Evolutionary conservation across 1,140 invertebrate species (phyloP).

Genomic region (Zophobas morio): DNA sequence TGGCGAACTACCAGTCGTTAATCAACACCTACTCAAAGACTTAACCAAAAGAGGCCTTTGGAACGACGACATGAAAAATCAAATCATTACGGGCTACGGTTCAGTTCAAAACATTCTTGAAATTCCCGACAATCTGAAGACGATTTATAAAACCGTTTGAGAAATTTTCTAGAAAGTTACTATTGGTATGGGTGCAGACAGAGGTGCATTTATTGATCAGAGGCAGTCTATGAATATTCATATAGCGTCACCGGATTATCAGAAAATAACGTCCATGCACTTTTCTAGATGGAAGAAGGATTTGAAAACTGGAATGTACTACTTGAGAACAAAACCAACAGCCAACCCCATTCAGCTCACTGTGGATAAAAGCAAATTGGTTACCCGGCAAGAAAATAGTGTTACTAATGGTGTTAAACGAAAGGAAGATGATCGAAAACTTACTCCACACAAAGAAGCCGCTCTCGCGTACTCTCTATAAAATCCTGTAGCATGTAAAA

Average conservation of each 20-base stretch:
- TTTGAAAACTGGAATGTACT: constrained; percentile 71
- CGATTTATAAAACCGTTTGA: too few species aligned
- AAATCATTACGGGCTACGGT: constrained; percentile 92
- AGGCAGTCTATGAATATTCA: constrained; percentile 64
- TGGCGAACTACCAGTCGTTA: constrained; percentile 93
- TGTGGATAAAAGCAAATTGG: constrained; percentile 90
- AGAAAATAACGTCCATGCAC: constrained; percentile 97
- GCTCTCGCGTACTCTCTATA: constrained; percentile 89
- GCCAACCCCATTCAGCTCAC: constrained; percentile 98
- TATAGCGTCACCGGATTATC: constrained; percentile 94
- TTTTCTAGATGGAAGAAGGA: constrained; percentile 98
- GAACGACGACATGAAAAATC: constrained; percentile 97
- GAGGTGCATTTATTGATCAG: constrained; percentile 77
- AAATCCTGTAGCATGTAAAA: constrained; percentile 93
- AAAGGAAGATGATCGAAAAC: too few species aligned
- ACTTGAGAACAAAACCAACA: constrained; percentile 96
- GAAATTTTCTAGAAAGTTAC: too few species aligned
- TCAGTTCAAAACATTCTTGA: constrained; percentile 93
- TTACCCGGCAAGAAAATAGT: constrained; percentile 58
- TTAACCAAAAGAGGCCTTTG: constrained; percentile 92
- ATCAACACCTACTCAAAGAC: constrained; percentile 96
- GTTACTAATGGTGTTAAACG: constrained; percentile 50
- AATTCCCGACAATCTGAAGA: constrained; percentile 76
- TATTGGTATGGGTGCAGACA: constrained; percentile 80
- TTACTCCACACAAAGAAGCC: constrained; percentile 74